Conservation (phyloP, 2,113 vertebrate genomes). For the Glareola pratincola region DNA sequence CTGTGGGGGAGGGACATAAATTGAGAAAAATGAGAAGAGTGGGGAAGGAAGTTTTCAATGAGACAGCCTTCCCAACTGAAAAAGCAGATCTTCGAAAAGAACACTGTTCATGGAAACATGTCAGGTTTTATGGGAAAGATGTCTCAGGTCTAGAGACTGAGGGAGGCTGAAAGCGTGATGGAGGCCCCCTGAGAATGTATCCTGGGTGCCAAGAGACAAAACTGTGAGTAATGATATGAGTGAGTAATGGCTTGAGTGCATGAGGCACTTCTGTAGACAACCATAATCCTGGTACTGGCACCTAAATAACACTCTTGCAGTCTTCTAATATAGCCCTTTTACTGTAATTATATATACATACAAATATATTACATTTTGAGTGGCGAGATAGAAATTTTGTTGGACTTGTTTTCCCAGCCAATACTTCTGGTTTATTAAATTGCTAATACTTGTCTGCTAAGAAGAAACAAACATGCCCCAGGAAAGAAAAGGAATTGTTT, state of each 20-base stretch:
- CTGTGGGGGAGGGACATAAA: rapidly evolving
- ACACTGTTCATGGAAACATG: not conserved
- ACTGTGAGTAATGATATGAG: not conserved
- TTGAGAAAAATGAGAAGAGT: not conserved
- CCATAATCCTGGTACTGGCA: not conserved
- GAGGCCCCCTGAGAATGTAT: not conserved
- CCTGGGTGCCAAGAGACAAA: not conserved
- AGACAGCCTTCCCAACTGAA: not conserved
- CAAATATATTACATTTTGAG: not conserved
- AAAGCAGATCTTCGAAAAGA: not conserved
- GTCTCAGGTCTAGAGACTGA: not conserved
- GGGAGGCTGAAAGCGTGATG: not conserved
- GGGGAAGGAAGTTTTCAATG: not conserved
- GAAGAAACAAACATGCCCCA: not conserved
- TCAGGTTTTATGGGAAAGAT: not conserved
- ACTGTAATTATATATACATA: not conserved
- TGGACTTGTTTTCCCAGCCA: not conserved
- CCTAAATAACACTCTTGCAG: not conserved
- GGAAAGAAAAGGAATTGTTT: conserved; percentile 23
- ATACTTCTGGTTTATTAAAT: not conserved
- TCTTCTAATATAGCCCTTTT: not conserved
- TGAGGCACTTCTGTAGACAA: not conserved
- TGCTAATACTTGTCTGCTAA: not conserved
- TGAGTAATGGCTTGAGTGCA: not conserved
- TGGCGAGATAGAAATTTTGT: not conserved